A percentile compares a stretch with the other conserved stretches of the same genome.
Conservation (phyloP, 2,797 vertebrate genomes). For the Vultur gryphus region DNA sequence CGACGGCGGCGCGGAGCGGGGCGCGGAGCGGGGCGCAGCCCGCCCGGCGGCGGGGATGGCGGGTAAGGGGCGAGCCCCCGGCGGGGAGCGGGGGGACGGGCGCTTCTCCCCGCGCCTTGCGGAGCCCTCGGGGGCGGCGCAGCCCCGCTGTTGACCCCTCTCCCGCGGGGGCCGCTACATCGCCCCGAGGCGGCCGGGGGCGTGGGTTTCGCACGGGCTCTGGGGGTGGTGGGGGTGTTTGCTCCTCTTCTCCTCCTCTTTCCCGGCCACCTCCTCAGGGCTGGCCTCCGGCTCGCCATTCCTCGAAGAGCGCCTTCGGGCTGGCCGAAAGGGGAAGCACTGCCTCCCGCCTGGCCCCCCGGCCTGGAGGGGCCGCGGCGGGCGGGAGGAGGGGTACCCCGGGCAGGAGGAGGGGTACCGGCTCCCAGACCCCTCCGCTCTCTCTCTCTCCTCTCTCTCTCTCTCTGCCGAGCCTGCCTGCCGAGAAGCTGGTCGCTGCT, state of each 20-base stretch:
- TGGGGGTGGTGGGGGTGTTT: neutral
- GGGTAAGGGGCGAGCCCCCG: neutral
- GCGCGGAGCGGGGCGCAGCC: neutral
- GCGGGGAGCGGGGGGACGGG: neutral
- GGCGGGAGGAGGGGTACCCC: neutral
- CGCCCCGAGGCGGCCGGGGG: neutral
- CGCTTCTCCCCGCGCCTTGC: neutral
- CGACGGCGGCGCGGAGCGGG: neutral
- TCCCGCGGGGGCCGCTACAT: neutral
- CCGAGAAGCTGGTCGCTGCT: neutral
- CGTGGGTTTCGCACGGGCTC: neutral
- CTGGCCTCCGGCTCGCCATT: neutral
- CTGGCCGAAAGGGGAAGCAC: neutral
- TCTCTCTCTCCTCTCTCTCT: neutral
- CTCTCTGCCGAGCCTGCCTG: neutral
- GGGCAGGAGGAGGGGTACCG: neutral
- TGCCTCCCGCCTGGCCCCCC: neutral
- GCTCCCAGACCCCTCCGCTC: neutral
- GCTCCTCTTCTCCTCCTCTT: neutral
- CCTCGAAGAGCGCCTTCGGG: neutral
- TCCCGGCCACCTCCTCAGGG: neutral
- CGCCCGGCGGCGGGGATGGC: neutral
- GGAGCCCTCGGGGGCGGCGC: neutral
- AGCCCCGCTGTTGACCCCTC: too few relatives aligned
- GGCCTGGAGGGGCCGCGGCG: neutral